Base-by-base conservation (phyloP, 2,888 invertebrate species). In the Drosophila setosimentum region DNA sequence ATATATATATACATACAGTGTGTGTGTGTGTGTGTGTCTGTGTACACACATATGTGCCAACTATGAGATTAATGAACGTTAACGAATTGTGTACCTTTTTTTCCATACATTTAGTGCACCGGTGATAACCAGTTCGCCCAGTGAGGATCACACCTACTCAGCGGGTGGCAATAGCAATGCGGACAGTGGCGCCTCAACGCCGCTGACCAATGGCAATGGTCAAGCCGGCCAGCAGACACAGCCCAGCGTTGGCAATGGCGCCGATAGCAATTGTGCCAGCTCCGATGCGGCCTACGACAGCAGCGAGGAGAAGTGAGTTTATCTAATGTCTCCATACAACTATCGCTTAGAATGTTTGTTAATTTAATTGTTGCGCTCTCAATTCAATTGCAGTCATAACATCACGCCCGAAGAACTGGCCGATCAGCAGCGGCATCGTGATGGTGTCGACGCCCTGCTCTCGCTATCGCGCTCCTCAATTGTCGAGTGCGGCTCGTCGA, bases 71-170 rank as follows among this genome's bases (percentile, higher is more conserved):
- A 16, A 24, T 13, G 21, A 18, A 37, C 3, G 3, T 48, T 13
- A 16, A 33, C 18, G 8, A 53, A 53, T 40, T 49, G 8, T 3
- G 10, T 16, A 10, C 7, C 8, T 8, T 24, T 24, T 29, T 55
- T 50, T 67, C 67, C 30, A 32, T 4, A 1, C 8, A 13, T 6
- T 37, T 33, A 92, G 93, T 69, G 91, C 93, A 67, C 93, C 93
- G 86, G 96, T 98, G 80, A 97, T 97, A 86, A 98, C 97, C 4
- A 96, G 96, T 62, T 97, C 97, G 88, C 97, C 98, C 0, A 97
- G 97, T 93, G 97, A 97, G 93, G 98, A 98, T 94, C 98, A 98
- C 93, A 98, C 98, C 61, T 98, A 98, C 94, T 97, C 97, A 89
- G 95, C 95, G 72, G 94, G 94, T 37, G 94, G 92, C 73, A 87